Evolutionary conservation across 2,888 invertebrate species (phyloP), one percentile per base, ranked within the genome.

Genomic region (Vannuccia rotundouncinata): DNA sequence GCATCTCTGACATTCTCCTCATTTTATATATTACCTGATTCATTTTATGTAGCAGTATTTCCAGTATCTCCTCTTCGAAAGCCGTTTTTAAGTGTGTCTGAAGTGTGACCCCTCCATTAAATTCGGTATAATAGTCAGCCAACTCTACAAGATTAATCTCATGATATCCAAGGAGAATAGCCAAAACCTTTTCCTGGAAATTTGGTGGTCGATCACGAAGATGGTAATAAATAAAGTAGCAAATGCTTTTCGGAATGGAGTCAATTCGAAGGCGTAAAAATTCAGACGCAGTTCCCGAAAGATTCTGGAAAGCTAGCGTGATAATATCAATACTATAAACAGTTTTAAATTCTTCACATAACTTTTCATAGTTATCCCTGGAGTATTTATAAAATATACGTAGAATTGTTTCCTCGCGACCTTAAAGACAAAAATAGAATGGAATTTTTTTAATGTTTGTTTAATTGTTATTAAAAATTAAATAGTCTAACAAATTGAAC

Each of bases 201-300:
- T 77, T 30, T 5, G 31, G 31, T 22, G 77, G 30, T 31, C 45
- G 30, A 25, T 77, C 77, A 66, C 77, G 77, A n/a, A 77, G 59
- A 77, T 77, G 77, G 31, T 31, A 77, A 27, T 77, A 31, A 1
- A 77, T 77, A 45, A 77, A 77, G 59, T 31, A 45, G n/a, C 77
- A 77, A 45, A 77, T 77, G 25, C 45, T 77, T 45, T 77, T 77
- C 31, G 31, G 30, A 31, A 31, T 30, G 22, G 77, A 27, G 1
- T 30, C 45, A 31, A 77, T 5, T 77, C 77, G 30, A 1, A 77
- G 77, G 1, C 77, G 17, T 1, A 77, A 30, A 25, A 77, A 77
- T 45, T 77, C 77, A 1, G 77, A 77, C 1, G 77, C 45, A 45
- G 30, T 77, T 17, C 77, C 45, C 31, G 77, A 77, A 2, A 77